A percentile compares a stretch with the other conserved stretches of the same genome.
These are phyloP conservation scores for Corythucha ciliata DNA, from an alignment of 2,888 invertebrate species.

Conservation along the genomic window DNA sequence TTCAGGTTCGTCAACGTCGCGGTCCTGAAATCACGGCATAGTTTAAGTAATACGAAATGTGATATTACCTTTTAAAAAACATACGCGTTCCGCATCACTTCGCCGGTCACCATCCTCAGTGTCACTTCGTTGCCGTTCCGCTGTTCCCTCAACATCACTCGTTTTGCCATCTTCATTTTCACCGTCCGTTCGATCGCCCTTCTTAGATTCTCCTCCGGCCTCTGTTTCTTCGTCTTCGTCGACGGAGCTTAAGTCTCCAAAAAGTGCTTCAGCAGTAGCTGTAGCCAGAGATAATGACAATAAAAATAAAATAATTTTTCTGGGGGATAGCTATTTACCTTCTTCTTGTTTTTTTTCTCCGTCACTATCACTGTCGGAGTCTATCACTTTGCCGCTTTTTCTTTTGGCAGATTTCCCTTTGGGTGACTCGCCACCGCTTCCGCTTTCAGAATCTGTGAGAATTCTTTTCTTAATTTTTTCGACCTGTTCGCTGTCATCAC, in stretches of 20 bases:
- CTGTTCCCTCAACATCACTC: constrained; percentile 35
- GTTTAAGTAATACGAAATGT: not conserved
- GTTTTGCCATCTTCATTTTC: constrained; percentile 36
- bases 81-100: constrained; percentile 13
- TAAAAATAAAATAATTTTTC: not conserved
- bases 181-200: constrained; percentile 29
- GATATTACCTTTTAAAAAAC: not conserved
- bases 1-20: constrained; percentile 44
- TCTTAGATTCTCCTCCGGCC: constrained; percentile 22
- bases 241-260: constrained; percentile 89
- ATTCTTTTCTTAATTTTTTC: constrained; percentile 28
- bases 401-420: constrained; percentile 34
- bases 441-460: constrained; percentile 32
- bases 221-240: constrained; percentile 61
- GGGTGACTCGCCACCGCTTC: constrained; percentile 39
- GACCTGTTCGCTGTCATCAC: not conserved
- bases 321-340: constrained; percentile 27
- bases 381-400: constrained; percentile 48
- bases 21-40: not conserved
- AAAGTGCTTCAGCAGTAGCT: constrained; percentile 64
- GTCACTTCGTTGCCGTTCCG: constrained; percentile 34
- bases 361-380: constrained; percentile 60
- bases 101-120: constrained; percentile 17
- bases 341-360: constrained; percentile 35
- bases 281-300: constrained; percentile 21